Conservation (phyloP, 2,797 vertebrate species). For the Cetoscarus ocellatus region DNA sequence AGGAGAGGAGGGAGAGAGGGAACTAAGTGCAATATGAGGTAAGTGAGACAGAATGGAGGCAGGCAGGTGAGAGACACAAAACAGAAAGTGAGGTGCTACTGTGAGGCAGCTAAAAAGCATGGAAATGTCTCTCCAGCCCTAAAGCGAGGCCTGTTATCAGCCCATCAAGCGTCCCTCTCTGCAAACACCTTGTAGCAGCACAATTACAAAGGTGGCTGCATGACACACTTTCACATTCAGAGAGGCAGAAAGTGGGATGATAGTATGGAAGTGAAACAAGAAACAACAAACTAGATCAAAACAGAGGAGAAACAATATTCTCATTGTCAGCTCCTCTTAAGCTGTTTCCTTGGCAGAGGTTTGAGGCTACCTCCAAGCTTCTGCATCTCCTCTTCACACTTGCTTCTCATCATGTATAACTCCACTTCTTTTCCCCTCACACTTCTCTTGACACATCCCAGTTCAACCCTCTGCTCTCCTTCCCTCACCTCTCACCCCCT, state of each 20-base stretch:
- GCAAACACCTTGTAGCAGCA: constrained; percentile 63
- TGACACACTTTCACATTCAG: constrained; percentile 56
- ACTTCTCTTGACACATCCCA: constrained; percentile 55
- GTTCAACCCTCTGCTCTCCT: constrained; percentile 31
- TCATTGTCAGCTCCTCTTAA: constrained; percentile 51
- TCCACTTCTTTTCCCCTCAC: constrained; percentile 34
- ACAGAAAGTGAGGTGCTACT: constrained; percentile 37
- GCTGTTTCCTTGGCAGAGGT: constrained; percentile 41
- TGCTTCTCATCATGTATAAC: not conserved
- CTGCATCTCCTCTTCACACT: not conserved
- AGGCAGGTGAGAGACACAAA: constrained; percentile 27
- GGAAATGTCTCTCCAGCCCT: constrained; percentile 58
- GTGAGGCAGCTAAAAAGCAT: constrained; percentile 44
- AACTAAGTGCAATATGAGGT: constrained; percentile 27
- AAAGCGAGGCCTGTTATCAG: constrained; percentile 67
- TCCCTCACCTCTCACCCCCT: constrained; percentile 47
- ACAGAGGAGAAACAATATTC: constrained; percentile 40
- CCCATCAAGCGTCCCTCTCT: constrained; percentile 58
- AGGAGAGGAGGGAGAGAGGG: not conserved
- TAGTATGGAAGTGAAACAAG: constrained; percentile 39
- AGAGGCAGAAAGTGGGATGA: constrained; percentile 32
- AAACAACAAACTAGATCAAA: constrained; percentile 35
- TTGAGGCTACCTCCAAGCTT: constrained; percentile 33
- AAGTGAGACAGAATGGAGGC: constrained; percentile 30
- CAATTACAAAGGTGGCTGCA: constrained; percentile 65